Conservation (phyloP, 2,113 vertebrate genomes). For the Megaptera novaeangliae region DNA sequence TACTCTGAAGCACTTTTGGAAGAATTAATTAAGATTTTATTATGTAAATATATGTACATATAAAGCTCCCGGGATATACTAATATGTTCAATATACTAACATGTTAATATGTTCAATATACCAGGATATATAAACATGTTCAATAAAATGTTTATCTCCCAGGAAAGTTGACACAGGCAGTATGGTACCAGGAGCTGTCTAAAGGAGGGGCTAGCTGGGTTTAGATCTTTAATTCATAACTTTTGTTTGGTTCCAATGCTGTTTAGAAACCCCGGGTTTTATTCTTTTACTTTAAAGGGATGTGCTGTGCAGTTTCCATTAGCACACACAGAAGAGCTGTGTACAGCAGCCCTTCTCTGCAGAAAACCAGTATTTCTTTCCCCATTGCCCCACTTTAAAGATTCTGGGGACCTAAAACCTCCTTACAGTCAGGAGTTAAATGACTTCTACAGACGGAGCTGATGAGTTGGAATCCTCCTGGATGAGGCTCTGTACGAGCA, state of each 20-base stretch:
- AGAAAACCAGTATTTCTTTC: background rate
- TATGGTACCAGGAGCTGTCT: background rate
- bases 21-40: background rate
- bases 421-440: background rate
- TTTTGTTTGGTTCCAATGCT: background rate
- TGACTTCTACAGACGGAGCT: background rate
- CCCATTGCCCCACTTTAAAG: background rate
- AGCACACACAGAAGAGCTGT: background rate
- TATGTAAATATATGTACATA: background rate
- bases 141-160: background rate
- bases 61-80: background rate
- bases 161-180: background rate
- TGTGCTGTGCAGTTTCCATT: background rate
- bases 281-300: background rate
- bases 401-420: background rate
- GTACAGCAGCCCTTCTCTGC: background rate
- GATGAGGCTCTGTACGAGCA: background rate
- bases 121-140: background rate
- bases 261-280: background rate
- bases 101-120: background rate
- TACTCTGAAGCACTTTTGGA: background rate
- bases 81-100: background rate
- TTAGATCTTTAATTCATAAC: background rate
- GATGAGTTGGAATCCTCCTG: background rate
- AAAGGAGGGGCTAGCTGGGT: background rate